Base-by-base conservation (phyloP, 92 coral and sea anemone species). In the Paragorgia papillata region DNA sequence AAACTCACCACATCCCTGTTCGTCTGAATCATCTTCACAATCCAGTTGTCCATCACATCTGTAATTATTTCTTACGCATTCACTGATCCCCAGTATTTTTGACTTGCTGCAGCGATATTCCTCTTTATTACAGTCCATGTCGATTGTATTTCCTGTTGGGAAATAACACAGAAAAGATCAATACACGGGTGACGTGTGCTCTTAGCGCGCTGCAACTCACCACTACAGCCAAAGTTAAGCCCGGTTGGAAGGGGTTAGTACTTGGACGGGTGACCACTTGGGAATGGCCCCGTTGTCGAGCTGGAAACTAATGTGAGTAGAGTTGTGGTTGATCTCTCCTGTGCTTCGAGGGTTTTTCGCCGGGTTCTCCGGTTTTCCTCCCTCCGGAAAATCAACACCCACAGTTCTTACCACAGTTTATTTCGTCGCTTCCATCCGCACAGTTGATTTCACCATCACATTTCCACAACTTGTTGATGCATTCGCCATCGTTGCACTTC, bases 401-500 rank as follows among this genome's bases (percentile, higher is more conserved):
- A n/a, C n/a, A n/a, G n/a, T n/a, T n/a, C 77, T 29, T 54, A 70
- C 77, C 77, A 54, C 77, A 70, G 19, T 53, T 40, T 20, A 70
- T 39, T 54, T 70, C 77, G 53, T 70, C 77, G 21, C 77, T 70
- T 0, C 77, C 77, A 70, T 70, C 77, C 32, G 62, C 63, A 70
- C 77, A 70, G 77, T 70, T 70, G 7, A 70, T 70, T 34, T 70
- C 77, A 13, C 77, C 77, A 70, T 70, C 77, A 15, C 77, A 70
- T 53, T 54, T 70, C 77, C 77, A 70, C 12, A 70, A 70, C 18
- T 54, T 70, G 53, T 70, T 54, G n/a, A 70, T 54, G 25, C 77
- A 70, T 54, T 54, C 46, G 0, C 77, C 77, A 70, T 35, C 51
- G 18, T 20, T 41, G 30, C 77, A 70, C 39, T 54, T 70, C 77